Base-by-base conservation (phyloP, 2,797 vertebrate genomes). In the Acipenser transmontanus region DNA sequence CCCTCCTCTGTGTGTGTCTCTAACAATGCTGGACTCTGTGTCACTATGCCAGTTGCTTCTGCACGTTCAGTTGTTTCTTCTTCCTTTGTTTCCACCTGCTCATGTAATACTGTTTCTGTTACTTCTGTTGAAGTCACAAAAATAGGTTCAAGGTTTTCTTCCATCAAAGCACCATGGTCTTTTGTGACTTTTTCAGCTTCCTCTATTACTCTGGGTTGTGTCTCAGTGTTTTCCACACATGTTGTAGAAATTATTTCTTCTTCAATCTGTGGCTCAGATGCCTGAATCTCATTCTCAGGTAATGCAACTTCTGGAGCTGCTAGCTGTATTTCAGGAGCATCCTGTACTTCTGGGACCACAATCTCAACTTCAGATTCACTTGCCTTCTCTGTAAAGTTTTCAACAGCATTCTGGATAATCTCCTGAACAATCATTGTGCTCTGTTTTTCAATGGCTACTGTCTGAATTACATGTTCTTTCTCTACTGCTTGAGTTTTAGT, bases 381-480 rank as follows among this genome's bases (percentile, higher is more conserved):
- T 66, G 10, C 11, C 47, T 34, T 51, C 60, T 79, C 77, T 70
- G 65, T 63, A 63, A 74, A 50, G 3, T 64, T 68, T 14, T 74
- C 74, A 11, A 67, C 71, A 54, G 68, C 50, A 56, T 65, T 4
- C 61, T 63, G 89, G 77, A 96, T 91, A 12, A 91, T 82, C 65
- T 70, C 51, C 61, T 60, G 47, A 60, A 12, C 8, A 54, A 48
- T 51, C 6, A 49, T 63, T 77, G 82, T 86, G 74, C 92, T 93
- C 73, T 92, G 84, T 20, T 84, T 87, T 78, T 92, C 85, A 70
- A 93, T 80, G 17, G 80, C 71, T 73, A 74, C 71, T 61, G 70
- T 71, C 47, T 66, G 7, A 74, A 54, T 7, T 63, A 12, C 9
- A 10, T 62, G 52, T 72, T 67, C n/a, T 68, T 69, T 65, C 68